phyloP scores from a whole-genome alignment of 2,888 invertebrate genomes.

The Temnothorax rugatulus region DNA sequence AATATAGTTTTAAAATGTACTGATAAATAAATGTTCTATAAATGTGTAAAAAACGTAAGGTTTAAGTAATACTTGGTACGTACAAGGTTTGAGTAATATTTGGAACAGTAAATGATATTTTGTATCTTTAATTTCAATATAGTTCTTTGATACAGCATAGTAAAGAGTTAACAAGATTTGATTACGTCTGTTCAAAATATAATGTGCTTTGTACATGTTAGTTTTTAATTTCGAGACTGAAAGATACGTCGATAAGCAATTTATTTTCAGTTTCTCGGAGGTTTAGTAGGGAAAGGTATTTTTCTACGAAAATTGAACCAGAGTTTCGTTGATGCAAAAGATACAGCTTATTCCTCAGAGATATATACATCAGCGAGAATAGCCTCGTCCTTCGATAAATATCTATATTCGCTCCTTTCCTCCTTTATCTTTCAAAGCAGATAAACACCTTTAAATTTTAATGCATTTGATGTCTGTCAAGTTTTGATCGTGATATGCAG shows the following conservation, averaged over 20 bases:
- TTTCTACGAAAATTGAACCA: conserved; percentile 31
- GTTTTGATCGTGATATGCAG: not conserved
- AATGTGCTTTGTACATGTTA: not conserved
- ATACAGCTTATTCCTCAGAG: conserved; percentile 30
- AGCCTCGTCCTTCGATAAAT: not conserved
- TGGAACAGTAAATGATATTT: not conserved
- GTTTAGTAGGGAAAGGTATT: conserved; percentile 15
- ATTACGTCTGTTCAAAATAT: conserved; percentile 1
- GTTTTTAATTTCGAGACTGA: conserved; percentile 28
- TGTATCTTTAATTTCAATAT: not conserved
- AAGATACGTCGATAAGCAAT: conserved; percentile 30
- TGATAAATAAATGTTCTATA: conserved; percentile 4
- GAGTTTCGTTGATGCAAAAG: conserved; percentile 6
- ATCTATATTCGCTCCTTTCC: not conserved
- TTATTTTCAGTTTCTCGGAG: conserved; percentile 20
- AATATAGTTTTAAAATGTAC: not conserved
- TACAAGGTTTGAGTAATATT: not conserved
- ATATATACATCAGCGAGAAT: not conserved
- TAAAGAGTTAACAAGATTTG: not conserved
- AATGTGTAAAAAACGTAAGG: not conserved
- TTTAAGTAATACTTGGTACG: not conserved
- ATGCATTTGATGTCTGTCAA: not conserved
- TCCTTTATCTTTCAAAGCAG: not conserved
- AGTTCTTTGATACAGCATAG: not conserved
- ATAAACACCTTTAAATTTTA: not conserved